These are phyloP conservation scores for Aelia acuminata DNA, from an alignment of 2,888 invertebrate genomes.

Conservation along the genomic window DNA sequence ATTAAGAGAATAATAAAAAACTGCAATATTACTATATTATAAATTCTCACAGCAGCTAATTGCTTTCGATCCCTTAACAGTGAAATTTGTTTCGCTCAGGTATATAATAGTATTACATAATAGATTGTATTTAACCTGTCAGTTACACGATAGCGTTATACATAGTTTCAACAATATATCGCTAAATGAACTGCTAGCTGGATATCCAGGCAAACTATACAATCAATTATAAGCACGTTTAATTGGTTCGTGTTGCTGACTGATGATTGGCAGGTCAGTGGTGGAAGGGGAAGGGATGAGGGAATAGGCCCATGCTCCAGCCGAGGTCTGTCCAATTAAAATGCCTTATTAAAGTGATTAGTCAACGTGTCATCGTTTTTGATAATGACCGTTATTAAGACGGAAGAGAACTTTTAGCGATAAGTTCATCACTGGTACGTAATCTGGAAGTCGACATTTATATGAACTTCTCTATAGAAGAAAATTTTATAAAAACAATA, in stretches of 20 bases:
- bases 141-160: not conserved
- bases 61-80: too few relatives aligned
- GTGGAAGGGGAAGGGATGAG: not conserved
- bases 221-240: constrained; percentile 7
- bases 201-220: not conserved
- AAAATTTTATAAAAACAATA: not conserved
- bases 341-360: constrained; percentile 35
- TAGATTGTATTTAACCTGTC: not conserved
- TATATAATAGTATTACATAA: too few relatives aligned
- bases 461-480: not conserved
- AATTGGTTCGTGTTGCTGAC: constrained; percentile 21
- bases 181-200: not conserved
- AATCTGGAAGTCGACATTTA: too few relatives aligned
- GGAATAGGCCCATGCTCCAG: not conserved
- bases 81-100: too few relatives aligned
- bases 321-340: constrained; percentile 11
- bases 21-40: too few relatives aligned
- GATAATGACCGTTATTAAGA: not conserved
- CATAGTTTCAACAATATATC: not conserved
- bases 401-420: not conserved
- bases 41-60: too few relatives aligned
- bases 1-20: too few relatives aligned
- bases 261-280: constrained; percentile 7
- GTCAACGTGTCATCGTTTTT: not conserved
- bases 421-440: not conserved